Percentiles rank a stretch among this genome's conserved stretches.
Evolutionary conservation across 2,797 vertebrate species (phyloP).

Genomic region (Sciurus carolinensis): DNA sequence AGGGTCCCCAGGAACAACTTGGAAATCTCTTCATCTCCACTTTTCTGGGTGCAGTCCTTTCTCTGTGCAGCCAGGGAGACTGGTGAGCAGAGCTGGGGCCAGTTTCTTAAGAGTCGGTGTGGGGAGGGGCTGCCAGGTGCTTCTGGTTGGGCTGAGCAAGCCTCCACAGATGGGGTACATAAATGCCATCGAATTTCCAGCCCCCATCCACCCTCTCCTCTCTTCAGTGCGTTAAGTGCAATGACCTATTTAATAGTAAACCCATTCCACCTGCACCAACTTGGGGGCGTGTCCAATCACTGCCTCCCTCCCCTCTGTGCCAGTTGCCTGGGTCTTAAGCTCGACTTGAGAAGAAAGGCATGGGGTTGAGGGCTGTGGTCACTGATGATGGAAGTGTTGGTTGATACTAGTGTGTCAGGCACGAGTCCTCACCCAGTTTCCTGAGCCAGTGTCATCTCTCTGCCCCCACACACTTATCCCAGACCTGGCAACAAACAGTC

Average conservation of each 20-base stretch:
- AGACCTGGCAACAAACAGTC: constrained; percentile 41
- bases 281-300: constrained; percentile 54
- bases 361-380: constrained; percentile 7
- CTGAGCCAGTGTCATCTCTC: constrained; percentile 57
- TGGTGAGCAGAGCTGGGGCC: constrained; percentile 48
- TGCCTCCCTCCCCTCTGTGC: constrained; percentile 32
- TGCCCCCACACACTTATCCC: neutral
- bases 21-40: constrained; percentile 57
- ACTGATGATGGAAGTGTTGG: constrained; percentile 37
- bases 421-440: neutral
- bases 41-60: constrained; percentile 76
- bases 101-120: neutral
- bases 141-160: constrained; percentile 54
- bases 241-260: constrained; percentile 82
- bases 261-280: constrained; percentile 18
- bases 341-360: constrained; percentile 54
- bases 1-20: neutral
- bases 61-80: constrained; percentile 71
- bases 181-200: neutral
- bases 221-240: constrained; percentile 74
- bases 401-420: constrained; percentile 9
- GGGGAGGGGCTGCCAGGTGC: constrained; percentile 66
- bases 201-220: neutral
- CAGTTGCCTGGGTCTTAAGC: neutral
- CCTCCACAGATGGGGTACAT: neutral